Conservation (phyloP, 1,140 invertebrate species). For the Galleria mellonella region DNA sequence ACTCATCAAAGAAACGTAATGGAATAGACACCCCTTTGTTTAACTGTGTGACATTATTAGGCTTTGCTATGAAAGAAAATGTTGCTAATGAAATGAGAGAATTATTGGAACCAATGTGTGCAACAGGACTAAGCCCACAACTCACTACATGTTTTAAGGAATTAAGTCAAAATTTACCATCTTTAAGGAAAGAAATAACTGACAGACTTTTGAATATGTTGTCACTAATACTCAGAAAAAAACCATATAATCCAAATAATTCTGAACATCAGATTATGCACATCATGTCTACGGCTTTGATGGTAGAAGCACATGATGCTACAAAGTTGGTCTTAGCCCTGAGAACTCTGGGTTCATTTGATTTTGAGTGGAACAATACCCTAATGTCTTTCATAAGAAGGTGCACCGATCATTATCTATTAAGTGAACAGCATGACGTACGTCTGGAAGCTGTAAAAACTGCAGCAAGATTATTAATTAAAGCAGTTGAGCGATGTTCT, state of each 20-base stretch:
- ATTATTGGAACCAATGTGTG: constrained; percentile 94
- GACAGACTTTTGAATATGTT: constrained; percentile 92
- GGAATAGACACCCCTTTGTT: constrained; percentile 92
- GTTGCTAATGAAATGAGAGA: constrained; percentile 88
- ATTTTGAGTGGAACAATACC: constrained; percentile 97
- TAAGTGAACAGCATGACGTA: constrained; percentile 93
- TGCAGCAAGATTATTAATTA: constrained; percentile 89
- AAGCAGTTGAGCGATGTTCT: constrained; percentile 83
- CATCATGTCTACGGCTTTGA: constrained; percentile 42
- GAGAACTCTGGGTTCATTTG: constrained; percentile 95
- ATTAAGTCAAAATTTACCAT: constrained; percentile 90
- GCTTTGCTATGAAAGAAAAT: constrained; percentile 86
- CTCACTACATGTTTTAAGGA: constrained; percentile 94
- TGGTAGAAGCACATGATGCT: constrained; percentile 80
- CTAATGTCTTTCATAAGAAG: constrained; percentile 93
- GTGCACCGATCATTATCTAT: constrained; percentile 95
- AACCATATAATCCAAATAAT: constrained; percentile 81
- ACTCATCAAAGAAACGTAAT: constrained; percentile 82
- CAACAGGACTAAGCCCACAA: constrained; percentile 91
- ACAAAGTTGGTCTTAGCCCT: constrained; percentile 93
- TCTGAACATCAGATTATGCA: constrained; percentile 50
- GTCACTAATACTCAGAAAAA: constrained; percentile 92
- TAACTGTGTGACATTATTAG: constrained; percentile 93
- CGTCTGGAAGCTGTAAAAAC: constrained; percentile 96
- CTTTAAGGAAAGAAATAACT: constrained; percentile 92